Evolutionary conservation across 1,140 invertebrate species (phyloP).

Genomic region (Vanessa atalanta): DNA sequence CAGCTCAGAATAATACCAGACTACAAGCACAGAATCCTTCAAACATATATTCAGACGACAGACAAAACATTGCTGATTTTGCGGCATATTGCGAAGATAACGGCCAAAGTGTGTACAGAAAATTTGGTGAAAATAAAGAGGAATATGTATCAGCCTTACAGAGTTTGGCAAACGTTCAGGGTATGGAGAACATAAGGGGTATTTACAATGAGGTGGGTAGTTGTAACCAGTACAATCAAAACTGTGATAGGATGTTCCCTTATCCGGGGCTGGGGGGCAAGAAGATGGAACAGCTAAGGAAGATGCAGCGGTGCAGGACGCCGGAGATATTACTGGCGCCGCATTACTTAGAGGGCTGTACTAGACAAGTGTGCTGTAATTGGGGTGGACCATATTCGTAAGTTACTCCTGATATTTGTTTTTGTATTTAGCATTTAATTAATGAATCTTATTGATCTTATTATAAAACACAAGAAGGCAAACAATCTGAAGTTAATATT

Average conservation of each 20-base stretch:
- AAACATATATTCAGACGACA: slow-evolving; percentile 59
- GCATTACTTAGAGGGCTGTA: slow-evolving; percentile 82
- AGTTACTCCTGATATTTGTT: slow-evolving; percentile 39
- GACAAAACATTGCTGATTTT: slow-evolving; percentile 61
- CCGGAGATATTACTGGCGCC: slow-evolving; percentile 89
- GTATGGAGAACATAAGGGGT: slow-evolving; percentile 57
- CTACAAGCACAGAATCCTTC: slow-evolving; percentile 45
- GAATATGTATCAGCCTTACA: slow-evolving; percentile 60
- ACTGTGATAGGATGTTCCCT: slow-evolving; percentile 58
- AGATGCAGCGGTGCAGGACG: slow-evolving; percentile 83
- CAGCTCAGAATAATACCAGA: slow-evolving; percentile 50
- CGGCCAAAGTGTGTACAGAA: slow-evolving; percentile 46
- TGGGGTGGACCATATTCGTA: slow-evolving; percentile 76
- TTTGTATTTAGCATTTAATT: neutral
- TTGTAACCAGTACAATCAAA: slow-evolving; percentile 57
- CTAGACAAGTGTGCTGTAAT: slow-evolving; percentile 74
- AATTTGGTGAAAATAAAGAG: slow-evolving; percentile 57
- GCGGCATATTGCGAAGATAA: slow-evolving; percentile 60
- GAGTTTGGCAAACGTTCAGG: slow-evolving; percentile 54
- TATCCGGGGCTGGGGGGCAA: slow-evolving; percentile 52
- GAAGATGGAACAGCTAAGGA: slow-evolving; percentile 68
- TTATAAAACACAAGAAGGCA: too few relatives aligned
- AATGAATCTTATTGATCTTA: neutral
- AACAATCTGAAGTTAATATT: too few relatives aligned
- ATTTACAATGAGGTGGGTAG: slow-evolving; percentile 50